Evolutionary conservation across 1,140 invertebrate genomes (phyloP), one percentile per base, ranked within the genome.

Genomic region (Plodia interpunctella): DNA sequence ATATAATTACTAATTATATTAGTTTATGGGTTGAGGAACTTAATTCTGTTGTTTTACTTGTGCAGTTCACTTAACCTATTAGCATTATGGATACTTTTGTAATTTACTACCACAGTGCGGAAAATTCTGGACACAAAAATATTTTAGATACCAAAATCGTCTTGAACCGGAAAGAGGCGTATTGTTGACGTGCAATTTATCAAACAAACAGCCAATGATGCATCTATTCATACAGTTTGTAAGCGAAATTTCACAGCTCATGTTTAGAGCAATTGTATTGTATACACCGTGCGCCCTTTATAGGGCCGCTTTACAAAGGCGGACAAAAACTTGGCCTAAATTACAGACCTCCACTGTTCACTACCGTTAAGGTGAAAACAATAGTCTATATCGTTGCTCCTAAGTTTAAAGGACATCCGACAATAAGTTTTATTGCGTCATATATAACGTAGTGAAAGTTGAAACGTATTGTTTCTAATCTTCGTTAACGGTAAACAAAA

Each of bases 381-480:
- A 87, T 77, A 68, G 60, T 49, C 9, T n/a, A 60, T 62, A 78
- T 72, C 59, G 59, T 63, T 17, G 56, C 60, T 66, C 66, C 69
- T 68, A 80, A 21, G 15, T 17, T 44, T 15, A 15, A 74, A 60
- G 57, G 60, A 54, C 58, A 59, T 30, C 63, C 35, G 57, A 83
- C 81, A 85, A 84, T 73, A 54, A 59, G 63, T 70, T 84, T 85
- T 83, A 83, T 81, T 79, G 74, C 70, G 60, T 79, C 74, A 76
- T 81, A 84, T 83, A 83, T 80, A 83, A 85, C 71, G 58, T 77
- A 87, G 84, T 85, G 82, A 87, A 87, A 87, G 84, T 85, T 76
- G 73, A 68, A 44, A 11, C 49, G 57, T 62, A 71, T 84, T 83
- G 79, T 80, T 60, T 76, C 63, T 63, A 69, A 58, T 56, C 58